A percentile compares a stretch with the other conserved stretches of the same genome.
Conservation (phyloP, 2,113 vertebrate genomes). For the Siphamia tubifer region DNA sequence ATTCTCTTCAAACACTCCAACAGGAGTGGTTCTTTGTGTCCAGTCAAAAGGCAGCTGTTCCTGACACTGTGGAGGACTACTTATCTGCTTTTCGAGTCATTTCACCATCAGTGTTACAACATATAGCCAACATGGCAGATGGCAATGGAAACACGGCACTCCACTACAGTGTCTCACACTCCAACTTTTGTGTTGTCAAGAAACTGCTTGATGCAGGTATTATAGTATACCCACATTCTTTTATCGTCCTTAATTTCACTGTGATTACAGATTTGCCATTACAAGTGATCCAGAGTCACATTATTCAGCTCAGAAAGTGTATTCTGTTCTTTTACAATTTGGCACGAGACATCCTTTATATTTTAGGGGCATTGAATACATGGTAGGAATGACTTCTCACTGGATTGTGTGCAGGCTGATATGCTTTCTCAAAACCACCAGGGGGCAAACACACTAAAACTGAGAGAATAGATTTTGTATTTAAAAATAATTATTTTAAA, state of each 20-base stretch:
- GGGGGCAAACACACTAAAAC: not conserved
- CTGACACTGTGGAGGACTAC: slow-evolving; percentile 87
- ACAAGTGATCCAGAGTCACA: too few species aligned
- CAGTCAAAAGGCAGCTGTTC: slow-evolving; percentile 88
- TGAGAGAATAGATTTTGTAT: too few species aligned
- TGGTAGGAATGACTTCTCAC: too few species aligned
- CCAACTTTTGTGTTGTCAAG: slow-evolving; percentile 93
- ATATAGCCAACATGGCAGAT: slow-evolving; percentile 93
- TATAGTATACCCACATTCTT: not conserved
- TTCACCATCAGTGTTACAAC: slow-evolving; percentile 84
- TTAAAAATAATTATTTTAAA: too few species aligned
- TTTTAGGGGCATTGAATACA: too few species aligned
- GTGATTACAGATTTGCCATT: too few species aligned
- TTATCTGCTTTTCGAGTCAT: slow-evolving; percentile 83
- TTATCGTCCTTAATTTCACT: too few species aligned
- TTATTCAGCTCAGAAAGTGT: too few species aligned
- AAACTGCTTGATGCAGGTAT: slow-evolving; percentile 90
- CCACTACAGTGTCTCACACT: slow-evolving; percentile 98
- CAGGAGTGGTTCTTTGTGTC: slow-evolving; percentile 97
- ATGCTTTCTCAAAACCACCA: not conserved
- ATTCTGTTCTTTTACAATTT: too few species aligned
- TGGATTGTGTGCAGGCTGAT: not conserved
- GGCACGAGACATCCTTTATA: not conserved
- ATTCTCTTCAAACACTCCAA: slow-evolving; percentile 90
- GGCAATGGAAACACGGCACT: slow-evolving; percentile 96